These are phyloP conservation scores for Climacteris rufus DNA, from an alignment of 2,113 vertebrate species.

Conservation along the genomic window DNA sequence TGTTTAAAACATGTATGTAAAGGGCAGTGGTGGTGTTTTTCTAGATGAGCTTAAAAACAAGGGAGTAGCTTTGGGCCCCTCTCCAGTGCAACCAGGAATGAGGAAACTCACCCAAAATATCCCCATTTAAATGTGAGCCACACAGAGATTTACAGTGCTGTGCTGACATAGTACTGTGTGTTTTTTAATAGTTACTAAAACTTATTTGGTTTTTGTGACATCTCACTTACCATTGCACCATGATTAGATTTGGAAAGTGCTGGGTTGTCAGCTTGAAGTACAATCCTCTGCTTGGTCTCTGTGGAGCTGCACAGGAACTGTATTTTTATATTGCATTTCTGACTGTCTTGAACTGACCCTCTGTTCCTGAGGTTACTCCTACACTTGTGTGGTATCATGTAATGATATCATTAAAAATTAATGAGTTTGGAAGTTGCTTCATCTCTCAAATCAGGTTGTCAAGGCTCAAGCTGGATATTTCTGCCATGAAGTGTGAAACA, in stretches of 20 bases:
- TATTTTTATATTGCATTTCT: background rate
- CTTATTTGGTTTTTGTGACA: background rate
- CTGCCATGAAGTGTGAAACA: background rate
- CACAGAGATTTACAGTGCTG: background rate
- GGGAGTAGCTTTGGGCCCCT: background rate
- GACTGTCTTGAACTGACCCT: background rate
- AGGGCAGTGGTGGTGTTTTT: background rate
- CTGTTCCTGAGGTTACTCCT: background rate
- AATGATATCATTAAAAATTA: background rate
- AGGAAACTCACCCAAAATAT: background rate
- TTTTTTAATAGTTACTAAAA: background rate
- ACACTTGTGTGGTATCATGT: background rate
- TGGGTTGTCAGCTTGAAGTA: background rate
- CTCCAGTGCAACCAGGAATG: background rate
- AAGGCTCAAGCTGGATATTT: background rate
- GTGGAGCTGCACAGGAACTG: background rate
- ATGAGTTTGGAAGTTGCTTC: background rate
- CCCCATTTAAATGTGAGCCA: background rate
- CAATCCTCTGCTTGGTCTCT: background rate
- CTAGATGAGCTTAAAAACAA: background rate
- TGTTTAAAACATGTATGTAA: background rate
- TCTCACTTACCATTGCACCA: background rate
- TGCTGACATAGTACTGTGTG: background rate
- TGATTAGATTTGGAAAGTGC: background rate
- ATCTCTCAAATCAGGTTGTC: background rate